phyloP scores from a whole-genome alignment of 2,888 invertebrate genomes.

The Orthosia cruda region DNA sequence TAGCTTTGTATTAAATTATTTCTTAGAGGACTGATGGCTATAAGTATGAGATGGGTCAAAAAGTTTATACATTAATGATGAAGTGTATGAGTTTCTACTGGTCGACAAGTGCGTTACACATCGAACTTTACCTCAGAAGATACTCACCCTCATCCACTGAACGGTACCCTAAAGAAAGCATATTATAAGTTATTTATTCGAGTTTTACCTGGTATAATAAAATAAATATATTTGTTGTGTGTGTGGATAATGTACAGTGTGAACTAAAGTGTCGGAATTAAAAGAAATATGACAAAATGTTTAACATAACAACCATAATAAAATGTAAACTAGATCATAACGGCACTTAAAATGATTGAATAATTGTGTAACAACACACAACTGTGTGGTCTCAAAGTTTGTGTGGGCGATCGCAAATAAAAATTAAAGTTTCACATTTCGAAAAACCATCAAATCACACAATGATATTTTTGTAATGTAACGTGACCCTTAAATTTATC shows the following conservation, averaged over 20 bases:
- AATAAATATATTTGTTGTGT: conserved; percentile 1
- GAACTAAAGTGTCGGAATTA: background rate
- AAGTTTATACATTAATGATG: conserved; percentile 63
- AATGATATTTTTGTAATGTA: conserved; percentile 68
- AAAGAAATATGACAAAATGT: background rate
- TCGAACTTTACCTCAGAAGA: conserved; percentile 73
- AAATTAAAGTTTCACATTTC: conserved; percentile 62
- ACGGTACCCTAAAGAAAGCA: conserved; percentile 85
- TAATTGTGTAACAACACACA: conserved; percentile 3
- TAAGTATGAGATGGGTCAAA: conserved; percentile 61
- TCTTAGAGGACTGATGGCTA: conserved; percentile 20
- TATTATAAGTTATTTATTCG: conserved; percentile 55
- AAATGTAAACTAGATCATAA: conserved; percentile 24
- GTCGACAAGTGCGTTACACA: conserved; percentile 70
- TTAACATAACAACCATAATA: background rate
- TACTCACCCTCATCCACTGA: conserved; percentile 89
- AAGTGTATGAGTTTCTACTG: conserved; percentile 65
- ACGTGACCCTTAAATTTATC: conserved; percentile 71
- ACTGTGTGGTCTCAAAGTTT: conserved; percentile 29
- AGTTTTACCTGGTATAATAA: conserved; percentile 10
- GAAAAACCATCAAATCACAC: conserved; percentile 55
- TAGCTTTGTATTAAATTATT: conserved; percentile 11
- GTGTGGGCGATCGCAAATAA: conserved; percentile 64
- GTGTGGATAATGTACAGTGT: conserved; percentile 17
- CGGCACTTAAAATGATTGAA: conserved; percentile 20